Base-by-base conservation (phyloP, 92 coral and sea anemone species). In the Bergia puertoricense region DNA sequence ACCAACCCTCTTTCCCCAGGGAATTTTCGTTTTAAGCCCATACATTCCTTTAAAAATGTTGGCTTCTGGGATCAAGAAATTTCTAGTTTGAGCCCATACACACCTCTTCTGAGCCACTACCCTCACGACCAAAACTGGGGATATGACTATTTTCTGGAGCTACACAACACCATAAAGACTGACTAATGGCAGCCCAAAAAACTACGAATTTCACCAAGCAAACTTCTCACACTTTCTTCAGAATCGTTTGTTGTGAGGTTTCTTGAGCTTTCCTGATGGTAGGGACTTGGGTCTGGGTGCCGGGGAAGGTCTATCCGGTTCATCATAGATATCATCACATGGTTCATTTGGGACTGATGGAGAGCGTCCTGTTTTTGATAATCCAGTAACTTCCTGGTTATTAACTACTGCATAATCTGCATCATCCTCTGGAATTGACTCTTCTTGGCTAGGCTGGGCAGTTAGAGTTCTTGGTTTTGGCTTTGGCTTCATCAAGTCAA, bases 311-410 rank as follows among this genome's bases (percentile, higher is more conserved):
- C 68, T 77, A 16, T 92, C 92, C 5, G 92, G 94, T 74, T 93
- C 92, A 78, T 93, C 95, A 82, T 90, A 93, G 42, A 93, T 89
- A 83, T 90, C 96, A 11, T 95, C 98, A 42, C 76, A 81, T 30
- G 88, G 85, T 2, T 93, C 92, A 37, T 80, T 10, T 14, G 92
- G 94, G 77, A 92, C 94, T 82, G 98, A 95, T 8, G 92, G 89
- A 1, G 96, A 93, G 39, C 94, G 81, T 40, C 38, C 88, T 11
- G 75, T 41, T 86, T 73, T 90, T 76, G 81, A 38, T 39, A 87
- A 78, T 59, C 78, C 79, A 77, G 18, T 81, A 5, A 67, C 88
- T 62, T 73, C 79, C 36, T 44, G 89, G 40, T 93, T 90, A 16
- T 89, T 87, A 65, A 89, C 81, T 69, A 90, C 93, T 48, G 89